These are phyloP conservation scores for Eretmocerus hayati DNA, from an alignment of 2,888 invertebrate genomes.

Conservation along the genomic window DNA sequence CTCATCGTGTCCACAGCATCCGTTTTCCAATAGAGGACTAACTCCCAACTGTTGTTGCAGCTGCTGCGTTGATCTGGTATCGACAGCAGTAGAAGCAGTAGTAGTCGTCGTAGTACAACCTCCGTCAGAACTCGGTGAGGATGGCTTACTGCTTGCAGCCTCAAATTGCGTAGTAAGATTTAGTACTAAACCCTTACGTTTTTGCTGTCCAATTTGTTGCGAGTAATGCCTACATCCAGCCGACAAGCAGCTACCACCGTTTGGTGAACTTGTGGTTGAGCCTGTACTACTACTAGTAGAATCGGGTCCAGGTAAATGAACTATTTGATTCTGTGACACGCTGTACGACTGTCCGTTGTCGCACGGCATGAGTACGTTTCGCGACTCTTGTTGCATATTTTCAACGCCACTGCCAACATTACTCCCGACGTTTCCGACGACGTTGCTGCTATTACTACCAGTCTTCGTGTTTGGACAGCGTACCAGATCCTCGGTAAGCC, in stretches of 20 bases:
- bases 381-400: slow-evolving; percentile 48
- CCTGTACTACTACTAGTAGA: slow-evolving; percentile 18
- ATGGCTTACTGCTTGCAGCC: slow-evolving; percentile 45
- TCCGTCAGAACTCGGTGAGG: slow-evolving; percentile 37
- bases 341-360: slow-evolving; percentile 81
- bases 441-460: neutral
- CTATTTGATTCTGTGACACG: slow-evolving; percentile 85
- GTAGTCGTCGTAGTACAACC: slow-evolving; percentile 3
- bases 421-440: too few species aligned
- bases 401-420: slow-evolving; percentile 1
- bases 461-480: slow-evolving; percentile 34
- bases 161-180: slow-evolving; percentile 55
- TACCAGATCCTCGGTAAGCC: slow-evolving; percentile 35
- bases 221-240: slow-evolving; percentile 4
- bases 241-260: slow-evolving; percentile 1
- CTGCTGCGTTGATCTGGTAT: too few species aligned
- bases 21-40: slow-evolving; percentile 22
- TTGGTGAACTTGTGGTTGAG: slow-evolving; percentile 25
- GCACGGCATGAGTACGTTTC: slow-evolving; percentile 79
- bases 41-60: slow-evolving; percentile 2
- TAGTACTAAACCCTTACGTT: slow-evolving; percentile 50
- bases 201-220: slow-evolving; percentile 38
- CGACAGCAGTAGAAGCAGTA: too few species aligned
- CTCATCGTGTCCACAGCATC: slow-evolving; percentile 18
- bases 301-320: slow-evolving; percentile 66